Percentiles rank a stretch among this genome's conserved stretches.
Evolutionary conservation across 2,113 vertebrate species (phyloP).

Genomic region (Rhinichthys klamathensis): DNA sequence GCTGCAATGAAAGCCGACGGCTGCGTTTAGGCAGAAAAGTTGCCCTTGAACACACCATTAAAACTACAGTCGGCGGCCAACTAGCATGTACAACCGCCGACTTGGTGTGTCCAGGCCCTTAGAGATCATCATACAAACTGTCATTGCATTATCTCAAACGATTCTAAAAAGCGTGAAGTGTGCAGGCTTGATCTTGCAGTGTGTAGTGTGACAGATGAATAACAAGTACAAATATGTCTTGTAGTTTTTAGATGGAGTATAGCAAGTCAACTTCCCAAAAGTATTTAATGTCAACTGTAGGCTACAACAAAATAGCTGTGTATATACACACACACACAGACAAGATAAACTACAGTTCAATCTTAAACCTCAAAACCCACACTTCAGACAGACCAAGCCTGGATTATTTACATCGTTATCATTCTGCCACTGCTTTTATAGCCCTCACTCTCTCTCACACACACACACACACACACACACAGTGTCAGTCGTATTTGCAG

Average conservation of each 20-base stretch:
- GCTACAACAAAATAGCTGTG: background rate
- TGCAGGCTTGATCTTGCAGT: background rate
- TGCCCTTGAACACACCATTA: too few species aligned
- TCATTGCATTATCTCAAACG: background rate
- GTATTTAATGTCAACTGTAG: background rate
- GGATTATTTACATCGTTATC: background rate
- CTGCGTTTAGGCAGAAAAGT: too few species aligned
- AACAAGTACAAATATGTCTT: background rate
- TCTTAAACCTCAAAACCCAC: constrained; percentile 11
- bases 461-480: background rate
- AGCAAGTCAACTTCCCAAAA: background rate
- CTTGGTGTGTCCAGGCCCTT: background rate
- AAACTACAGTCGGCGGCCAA: too few species aligned
- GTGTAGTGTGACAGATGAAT: background rate
- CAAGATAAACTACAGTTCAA: background rate
- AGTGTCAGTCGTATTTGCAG: background rate
- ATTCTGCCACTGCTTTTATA: constrained; percentile 5
- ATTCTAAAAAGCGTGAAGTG: background rate
- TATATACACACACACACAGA: background rate
- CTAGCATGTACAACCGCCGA: too few species aligned
- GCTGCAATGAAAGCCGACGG: too few species aligned
- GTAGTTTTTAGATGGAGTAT: background rate
- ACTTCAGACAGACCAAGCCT: background rate
- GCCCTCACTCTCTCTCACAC: background rate
- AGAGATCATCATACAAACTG: background rate